Conservation (phyloP, 2,888 invertebrate genomes). For the Drepanosiphum platanoidis region DNA sequence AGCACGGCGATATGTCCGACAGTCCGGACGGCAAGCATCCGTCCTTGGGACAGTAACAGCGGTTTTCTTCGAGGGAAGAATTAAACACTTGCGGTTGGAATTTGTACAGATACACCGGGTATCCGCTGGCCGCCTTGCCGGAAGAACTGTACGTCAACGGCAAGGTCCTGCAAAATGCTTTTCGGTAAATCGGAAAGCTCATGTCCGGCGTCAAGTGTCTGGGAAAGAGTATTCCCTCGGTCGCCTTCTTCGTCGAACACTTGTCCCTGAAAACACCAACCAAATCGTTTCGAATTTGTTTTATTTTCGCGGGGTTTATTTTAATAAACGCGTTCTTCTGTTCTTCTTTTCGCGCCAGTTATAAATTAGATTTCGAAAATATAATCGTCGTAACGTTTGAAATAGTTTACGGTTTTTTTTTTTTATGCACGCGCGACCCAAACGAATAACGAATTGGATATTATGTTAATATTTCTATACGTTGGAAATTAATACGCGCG, state of each 20-base stretch:
- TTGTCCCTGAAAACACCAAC: no score
- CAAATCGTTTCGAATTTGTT: no score
- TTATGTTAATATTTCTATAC: no score
- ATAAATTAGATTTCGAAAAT: no score
- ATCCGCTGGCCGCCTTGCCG: conserved; percentile 68
- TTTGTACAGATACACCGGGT: conserved; percentile 73
- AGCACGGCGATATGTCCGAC: conserved; percentile 77
- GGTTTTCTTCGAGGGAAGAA: conserved; percentile 71
- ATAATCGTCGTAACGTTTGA: no score
- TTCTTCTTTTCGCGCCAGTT: no score
- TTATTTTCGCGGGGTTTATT: no score
- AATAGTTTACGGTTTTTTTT: no score
- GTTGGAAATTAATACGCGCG: no score
- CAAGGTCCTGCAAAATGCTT: conserved; percentile 80
- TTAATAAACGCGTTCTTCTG: no score
- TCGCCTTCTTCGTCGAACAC: conserved; percentile 74
- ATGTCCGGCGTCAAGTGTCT: conserved; percentile 71
- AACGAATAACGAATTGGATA: no score
- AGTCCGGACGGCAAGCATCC: conserved; percentile 73
- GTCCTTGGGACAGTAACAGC: conserved; percentile 73
- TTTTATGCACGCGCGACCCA: no score
- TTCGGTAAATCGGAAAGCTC: conserved; percentile 75
- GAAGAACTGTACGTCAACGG: conserved; percentile 70
- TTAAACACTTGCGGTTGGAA: conserved; percentile 74
- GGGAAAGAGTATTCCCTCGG: conserved; percentile 80